phyloP scores from a whole-genome alignment of 2,888 invertebrate genomes.

The Microctonus aethiopoides region DNA sequence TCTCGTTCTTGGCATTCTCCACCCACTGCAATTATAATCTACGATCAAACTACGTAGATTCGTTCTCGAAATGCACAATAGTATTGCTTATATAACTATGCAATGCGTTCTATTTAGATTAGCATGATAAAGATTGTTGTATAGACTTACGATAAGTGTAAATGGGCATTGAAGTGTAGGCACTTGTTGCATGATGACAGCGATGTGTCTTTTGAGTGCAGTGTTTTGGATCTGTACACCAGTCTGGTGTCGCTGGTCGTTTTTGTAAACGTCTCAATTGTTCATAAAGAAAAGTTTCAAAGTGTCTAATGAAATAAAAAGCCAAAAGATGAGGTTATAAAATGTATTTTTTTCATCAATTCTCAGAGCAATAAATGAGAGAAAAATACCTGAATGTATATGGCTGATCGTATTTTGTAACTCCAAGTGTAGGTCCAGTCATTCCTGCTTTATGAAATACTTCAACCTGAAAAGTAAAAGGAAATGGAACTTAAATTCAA shows the following conservation, averaged over 20 bases:
- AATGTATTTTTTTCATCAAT: background rate
- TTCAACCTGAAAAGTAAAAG: conserved; percentile 61
- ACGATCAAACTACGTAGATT: conserved; percentile 60
- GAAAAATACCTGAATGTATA: conserved; percentile 59
- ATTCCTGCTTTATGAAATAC: conserved; percentile 63
- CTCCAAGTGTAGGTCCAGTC: conserved; percentile 61
- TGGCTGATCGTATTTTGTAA: conserved; percentile 62
- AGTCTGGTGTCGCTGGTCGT: conserved; percentile 68
- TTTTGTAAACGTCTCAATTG: conserved; percentile 83
- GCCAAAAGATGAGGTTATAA: no score
- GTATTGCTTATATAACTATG: background rate
- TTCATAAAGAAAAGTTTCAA: conserved; percentile 90
- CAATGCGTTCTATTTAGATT: background rate
- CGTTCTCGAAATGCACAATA: conserved; percentile 46
- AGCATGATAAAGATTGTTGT: background rate
- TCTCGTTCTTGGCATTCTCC: conserved; percentile 60
- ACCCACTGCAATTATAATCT: conserved; percentile 66
- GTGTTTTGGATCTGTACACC: conserved; percentile 79
- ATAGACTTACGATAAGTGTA: conserved; percentile 63
- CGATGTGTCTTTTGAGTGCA: conserved; percentile 90
- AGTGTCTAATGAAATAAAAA: conserved; percentile 59
- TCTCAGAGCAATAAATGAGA: background rate
- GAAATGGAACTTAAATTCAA: no score
- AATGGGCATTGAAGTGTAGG: conserved; percentile 85
- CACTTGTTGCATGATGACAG: conserved; percentile 91